Conservation (phyloP, 2,888 invertebrate genomes). For the Diogma glabrata region DNA sequence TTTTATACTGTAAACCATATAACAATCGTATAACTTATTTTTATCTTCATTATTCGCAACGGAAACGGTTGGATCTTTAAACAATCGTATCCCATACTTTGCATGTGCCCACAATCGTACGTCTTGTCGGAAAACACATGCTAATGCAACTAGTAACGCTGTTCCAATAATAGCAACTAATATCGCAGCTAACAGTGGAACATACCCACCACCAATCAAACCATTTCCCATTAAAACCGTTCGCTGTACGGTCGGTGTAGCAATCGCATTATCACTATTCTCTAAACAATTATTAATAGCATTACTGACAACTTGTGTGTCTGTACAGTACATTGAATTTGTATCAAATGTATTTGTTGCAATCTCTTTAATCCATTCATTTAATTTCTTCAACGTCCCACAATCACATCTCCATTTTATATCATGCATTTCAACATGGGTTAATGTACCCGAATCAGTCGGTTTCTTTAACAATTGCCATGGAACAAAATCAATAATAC, state of each 20-base stretch:
- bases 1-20: slow-evolving; percentile 72
- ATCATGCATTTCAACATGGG: slow-evolving; percentile 58
- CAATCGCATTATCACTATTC: slow-evolving; percentile 37
- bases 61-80: slow-evolving; percentile 36
- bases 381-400: slow-evolving; percentile 53
- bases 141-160: slow-evolving; percentile 56
- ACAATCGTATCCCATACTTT: slow-evolving; percentile 64
- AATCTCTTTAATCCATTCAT: slow-evolving; percentile 57
- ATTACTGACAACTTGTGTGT: slow-evolving; percentile 25
- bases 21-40: slow-evolving; percentile 74
- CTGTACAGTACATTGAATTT: slow-evolving; percentile 42
- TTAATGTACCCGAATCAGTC: slow-evolving; percentile 40
- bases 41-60: slow-evolving; percentile 20
- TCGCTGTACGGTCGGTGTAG: slow-evolving; percentile 38
- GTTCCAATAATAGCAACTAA: slow-evolving; percentile 60
- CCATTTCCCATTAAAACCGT: slow-evolving; percentile 31
- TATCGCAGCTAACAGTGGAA: slow-evolving; percentile 62
- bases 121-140: slow-evolving; percentile 66
- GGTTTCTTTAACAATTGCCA: slow-evolving; percentile 51
- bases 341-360: slow-evolving; percentile 42
- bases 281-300: slow-evolving; percentile 15
- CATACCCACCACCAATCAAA: slow-evolving; percentile 47
- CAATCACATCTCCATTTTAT: slow-evolving; percentile 79
- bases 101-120: slow-evolving; percentile 71
- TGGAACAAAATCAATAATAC: slow-evolving; percentile 63